A percentile compares a stretch with the other conserved stretches of the same genome.
These are phyloP conservation scores for Icerya purchasi DNA, from an alignment of 2,888 invertebrate species.

Conservation along the genomic window DNA sequence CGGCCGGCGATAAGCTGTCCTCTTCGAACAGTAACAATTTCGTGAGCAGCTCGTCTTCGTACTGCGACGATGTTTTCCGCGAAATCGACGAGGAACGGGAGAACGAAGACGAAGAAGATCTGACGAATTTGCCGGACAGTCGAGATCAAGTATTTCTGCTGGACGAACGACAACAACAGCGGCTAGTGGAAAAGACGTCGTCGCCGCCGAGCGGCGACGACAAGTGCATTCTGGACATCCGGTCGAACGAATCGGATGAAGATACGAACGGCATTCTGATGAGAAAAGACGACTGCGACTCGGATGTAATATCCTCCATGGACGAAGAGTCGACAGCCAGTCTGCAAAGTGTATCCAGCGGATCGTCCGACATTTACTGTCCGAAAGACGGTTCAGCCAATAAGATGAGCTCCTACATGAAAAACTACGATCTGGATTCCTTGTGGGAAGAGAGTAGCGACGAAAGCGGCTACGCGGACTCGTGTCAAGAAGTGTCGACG, in stretches of 20 bases:
- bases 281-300: constrained; percentile 21
- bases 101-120: background rate
- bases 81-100: background rate
- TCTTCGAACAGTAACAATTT: background rate
- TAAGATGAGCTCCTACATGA: constrained; percentile 25
- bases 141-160: background rate
- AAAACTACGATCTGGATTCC: constrained; percentile 21
- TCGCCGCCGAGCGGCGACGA: background rate
- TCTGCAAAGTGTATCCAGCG: constrained; percentile 19
- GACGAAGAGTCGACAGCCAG: constrained; percentile 20
- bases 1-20: background rate
- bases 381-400: constrained; percentile 28
- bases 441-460: constrained; percentile 45
- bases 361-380: constrained; percentile 18
- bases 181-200: background rate
- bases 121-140: constrained; percentile 22
- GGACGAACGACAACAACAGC: background rate
- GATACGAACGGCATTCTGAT: constrained; percentile 26
- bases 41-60: background rate
- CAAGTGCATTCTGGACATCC: background rate
- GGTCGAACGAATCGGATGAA: constrained; percentile 9
- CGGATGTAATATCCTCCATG: constrained; percentile 14
- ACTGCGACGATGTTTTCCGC: background rate
- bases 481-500: constrained; percentile 21
- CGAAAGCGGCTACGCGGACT: constrained; percentile 77